Percentiles rank a stretch among this genome's conserved stretches.
These are phyloP conservation scores for Trypoxylon attenuatum DNA, from an alignment of 2,888 invertebrate genomes.

Conservation along the genomic window DNA sequence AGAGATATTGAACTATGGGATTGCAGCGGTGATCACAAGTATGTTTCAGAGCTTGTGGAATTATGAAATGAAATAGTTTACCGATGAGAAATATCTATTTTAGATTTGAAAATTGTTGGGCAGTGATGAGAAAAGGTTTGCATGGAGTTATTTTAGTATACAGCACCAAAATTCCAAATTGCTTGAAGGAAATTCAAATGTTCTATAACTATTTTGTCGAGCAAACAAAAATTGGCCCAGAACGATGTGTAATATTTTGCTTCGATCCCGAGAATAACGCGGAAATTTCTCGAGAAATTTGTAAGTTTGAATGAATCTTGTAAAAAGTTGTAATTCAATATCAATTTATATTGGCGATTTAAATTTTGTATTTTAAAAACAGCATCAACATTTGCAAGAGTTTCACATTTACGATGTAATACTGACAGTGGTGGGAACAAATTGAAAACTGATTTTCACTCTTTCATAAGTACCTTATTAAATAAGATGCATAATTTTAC, in stretches of 20 bases:
- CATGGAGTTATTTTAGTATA: slow-evolving; percentile 85
- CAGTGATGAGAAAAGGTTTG: slow-evolving; percentile 81
- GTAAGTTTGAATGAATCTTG: slow-evolving; percentile 70
- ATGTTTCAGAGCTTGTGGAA: slow-evolving; percentile 43
- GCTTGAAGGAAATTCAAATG: slow-evolving; percentile 78
- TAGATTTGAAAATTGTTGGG: slow-evolving; percentile 87
- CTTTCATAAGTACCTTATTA: slow-evolving; percentile 62
- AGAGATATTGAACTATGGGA: slow-evolving; percentile 88
- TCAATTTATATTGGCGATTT: too few species aligned
- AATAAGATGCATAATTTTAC: slow-evolving; percentile 60
- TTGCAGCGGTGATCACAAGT: slow-evolving; percentile 86
- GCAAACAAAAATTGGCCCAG: slow-evolving; percentile 80
- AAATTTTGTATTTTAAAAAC: slow-evolving; percentile 60
- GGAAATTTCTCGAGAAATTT: slow-evolving; percentile 75
- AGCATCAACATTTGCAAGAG: slow-evolving; percentile 79
- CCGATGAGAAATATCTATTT: slow-evolving; percentile 35
- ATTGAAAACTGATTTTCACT: slow-evolving; percentile 78
- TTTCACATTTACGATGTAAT: slow-evolving; percentile 79
- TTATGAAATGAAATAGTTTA: background rate
- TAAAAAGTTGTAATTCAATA: background rate
- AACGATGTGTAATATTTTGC: slow-evolving; percentile 81
- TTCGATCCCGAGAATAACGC: slow-evolving; percentile 76
- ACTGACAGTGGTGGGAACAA: slow-evolving; percentile 78
- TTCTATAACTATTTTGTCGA: slow-evolving; percentile 82
- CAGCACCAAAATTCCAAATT: slow-evolving; percentile 76